Base-by-base conservation (phyloP, 1,140 invertebrate genomes). In the Eciton burchellii region DNA sequence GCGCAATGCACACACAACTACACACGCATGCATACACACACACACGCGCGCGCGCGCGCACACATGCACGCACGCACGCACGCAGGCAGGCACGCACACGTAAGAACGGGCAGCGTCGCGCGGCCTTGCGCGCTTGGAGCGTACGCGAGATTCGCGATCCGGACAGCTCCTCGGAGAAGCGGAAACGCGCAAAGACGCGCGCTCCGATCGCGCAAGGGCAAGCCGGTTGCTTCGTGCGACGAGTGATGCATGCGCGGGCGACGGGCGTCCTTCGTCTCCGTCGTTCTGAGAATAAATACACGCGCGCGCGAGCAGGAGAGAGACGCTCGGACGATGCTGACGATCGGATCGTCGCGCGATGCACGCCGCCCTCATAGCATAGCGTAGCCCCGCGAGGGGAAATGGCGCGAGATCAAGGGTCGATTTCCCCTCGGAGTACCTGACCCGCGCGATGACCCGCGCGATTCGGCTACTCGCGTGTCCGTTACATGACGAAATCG, bases 401-500 rank as follows among this genome's bases (percentile, higher is more conserved):
- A n/a, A n/a, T n/a, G n/a, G n/a, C n/a, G n/a, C n/a, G n/a, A n/a
- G n/a, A n/a, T n/a, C n/a, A n/a, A n/a, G n/a, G n/a, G n/a, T n/a
- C n/a, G n/a, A n/a, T n/a, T n/a, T n/a, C n/a, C n/a, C n/a, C n/a
- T n/a, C n/a, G n/a, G n/a, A n/a, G n/a, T n/a, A n/a, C n/a, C n/a
- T n/a, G n/a, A n/a, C n/a, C n/a, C n/a, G n/a, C n/a, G n/a, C n/a
- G n/a, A n/a, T n/a, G n/a, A n/a, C n/a, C n/a, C n/a, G n/a, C n/a
- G n/a, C n/a, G n/a, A n/a, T n/a, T n/a, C n/a, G n/a, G n/a, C n/a
- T n/a, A n/a, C n/a, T n/a, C n/a, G n/a, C n/a, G n/a, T n/a, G n/a
- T n/a, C n/a, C n/a, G n/a, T n/a, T n/a, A n/a, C 47, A 57, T 73
- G 47, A 81, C 73, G 57, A 66, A 73, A 59, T 84, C 52, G 35